Conservation (phyloP, 2,797 vertebrate genomes). For the Threskiornis aethiopicus region DNA sequence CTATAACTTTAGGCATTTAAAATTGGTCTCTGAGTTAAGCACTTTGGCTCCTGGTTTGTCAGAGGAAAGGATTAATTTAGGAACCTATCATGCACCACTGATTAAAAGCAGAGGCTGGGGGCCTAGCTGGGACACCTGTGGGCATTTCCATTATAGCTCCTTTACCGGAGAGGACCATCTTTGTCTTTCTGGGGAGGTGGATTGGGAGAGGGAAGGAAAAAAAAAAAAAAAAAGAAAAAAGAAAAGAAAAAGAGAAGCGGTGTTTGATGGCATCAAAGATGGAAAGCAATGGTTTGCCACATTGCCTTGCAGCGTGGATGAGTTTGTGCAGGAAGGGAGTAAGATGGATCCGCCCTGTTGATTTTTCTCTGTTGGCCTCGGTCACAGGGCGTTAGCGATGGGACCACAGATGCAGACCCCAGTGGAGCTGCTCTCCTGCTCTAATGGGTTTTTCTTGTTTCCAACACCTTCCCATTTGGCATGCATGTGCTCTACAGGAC, state of each 20-base stretch:
- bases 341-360: not conserved
- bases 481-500: fast-evolving
- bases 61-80: conserved; percentile 18
- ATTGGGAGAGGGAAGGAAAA: no score
- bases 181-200: not conserved
- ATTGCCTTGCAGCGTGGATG: fast-evolving
- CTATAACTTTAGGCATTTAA: not conserved
- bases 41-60: not conserved
- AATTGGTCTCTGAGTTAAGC: not conserved
- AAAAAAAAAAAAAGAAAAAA: no score
- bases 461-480: fast-evolving
- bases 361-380: not conserved
- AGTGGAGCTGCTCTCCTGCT: not conserved
- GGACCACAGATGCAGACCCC: not conserved
- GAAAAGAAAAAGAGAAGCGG: fast-evolving
- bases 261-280: not conserved
- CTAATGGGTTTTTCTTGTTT: not conserved
- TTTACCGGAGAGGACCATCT: not conserved
- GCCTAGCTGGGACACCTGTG: not conserved
- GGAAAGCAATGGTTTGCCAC: not conserved
- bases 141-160: not conserved
- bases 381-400: fast-evolving
- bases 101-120: not conserved
- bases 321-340: not conserved
- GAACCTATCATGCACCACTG: not conserved